Evolutionary conservation across 2,113 vertebrate species (phyloP).

Genomic region (Ginglymostoma cirratum): DNA sequence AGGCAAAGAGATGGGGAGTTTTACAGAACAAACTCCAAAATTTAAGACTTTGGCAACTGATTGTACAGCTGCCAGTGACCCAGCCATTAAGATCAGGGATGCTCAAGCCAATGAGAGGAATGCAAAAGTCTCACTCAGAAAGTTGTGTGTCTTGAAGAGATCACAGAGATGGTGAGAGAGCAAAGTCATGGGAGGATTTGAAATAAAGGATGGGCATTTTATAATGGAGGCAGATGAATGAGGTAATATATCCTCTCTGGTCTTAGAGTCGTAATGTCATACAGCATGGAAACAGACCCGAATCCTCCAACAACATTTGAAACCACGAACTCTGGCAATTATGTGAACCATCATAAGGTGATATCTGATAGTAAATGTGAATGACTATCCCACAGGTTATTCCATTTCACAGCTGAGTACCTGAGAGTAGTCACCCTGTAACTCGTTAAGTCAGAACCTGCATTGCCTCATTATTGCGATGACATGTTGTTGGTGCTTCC

Average conservation of each 20-base stretch:
- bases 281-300: too few species aligned
- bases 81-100: neutral
- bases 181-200: neutral
- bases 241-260: neutral
- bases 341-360: neutral
- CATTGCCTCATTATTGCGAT: neutral
- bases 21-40: neutral
- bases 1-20: neutral
- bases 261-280: too few species aligned
- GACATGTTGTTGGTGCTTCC: neutral
- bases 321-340: neutral
- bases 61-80: too few species aligned
- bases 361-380: too few species aligned
- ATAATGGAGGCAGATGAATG: neutral
- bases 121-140: neutral
- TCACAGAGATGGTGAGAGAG: neutral
- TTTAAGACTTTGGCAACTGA: neutral
- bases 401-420: too few species aligned
- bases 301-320: neutral
- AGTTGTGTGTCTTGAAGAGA: neutral
- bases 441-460: neutral
- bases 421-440: too few species aligned
- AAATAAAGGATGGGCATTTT: neutral
- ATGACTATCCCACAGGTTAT: too few species aligned
- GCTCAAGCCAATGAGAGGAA: neutral